Conservation (phyloP, 2,797 vertebrate genomes). For the Sebastes minor region DNA sequence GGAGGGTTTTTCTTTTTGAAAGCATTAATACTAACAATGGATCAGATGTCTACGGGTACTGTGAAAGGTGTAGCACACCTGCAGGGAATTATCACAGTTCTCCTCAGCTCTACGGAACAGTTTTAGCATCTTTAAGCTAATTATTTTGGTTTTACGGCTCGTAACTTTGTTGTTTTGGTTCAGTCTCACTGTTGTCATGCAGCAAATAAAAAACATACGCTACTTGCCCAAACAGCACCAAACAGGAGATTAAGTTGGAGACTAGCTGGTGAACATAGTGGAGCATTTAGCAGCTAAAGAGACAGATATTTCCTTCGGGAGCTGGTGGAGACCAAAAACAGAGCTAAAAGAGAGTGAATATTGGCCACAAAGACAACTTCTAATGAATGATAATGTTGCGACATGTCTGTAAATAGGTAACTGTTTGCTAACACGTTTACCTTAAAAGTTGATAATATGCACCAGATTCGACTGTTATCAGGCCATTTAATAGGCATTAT, state of each 20-base stretch:
- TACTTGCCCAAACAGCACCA: no score
- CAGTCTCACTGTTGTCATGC: neutral
- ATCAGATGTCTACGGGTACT: neutral
- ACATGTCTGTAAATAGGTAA: neutral
- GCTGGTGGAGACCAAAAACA: no score
- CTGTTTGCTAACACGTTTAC: no score
- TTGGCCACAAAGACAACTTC: no score
- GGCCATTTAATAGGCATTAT: no score
- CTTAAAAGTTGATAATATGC: no score
- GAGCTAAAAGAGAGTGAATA: no score
- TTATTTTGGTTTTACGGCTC: neutral
- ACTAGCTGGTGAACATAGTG: neutral
- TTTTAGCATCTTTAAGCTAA: neutral
- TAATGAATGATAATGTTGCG: no score
- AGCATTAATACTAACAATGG: neutral
- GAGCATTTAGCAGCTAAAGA: neutral
- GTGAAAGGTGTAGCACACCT: neutral
- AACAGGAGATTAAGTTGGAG: neutral
- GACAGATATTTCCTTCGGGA: no score
- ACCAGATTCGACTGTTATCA: neutral
- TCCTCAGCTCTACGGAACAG: neutral
- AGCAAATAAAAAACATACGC: neutral
- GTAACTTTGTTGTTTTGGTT: neutral
- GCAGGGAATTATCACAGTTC: neutral
- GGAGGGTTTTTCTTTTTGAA: slow-evolving; percentile 33